Evolutionary conservation across 1,140 invertebrate genomes (phyloP).

Genomic region (Polypedilum pembai): DNA sequence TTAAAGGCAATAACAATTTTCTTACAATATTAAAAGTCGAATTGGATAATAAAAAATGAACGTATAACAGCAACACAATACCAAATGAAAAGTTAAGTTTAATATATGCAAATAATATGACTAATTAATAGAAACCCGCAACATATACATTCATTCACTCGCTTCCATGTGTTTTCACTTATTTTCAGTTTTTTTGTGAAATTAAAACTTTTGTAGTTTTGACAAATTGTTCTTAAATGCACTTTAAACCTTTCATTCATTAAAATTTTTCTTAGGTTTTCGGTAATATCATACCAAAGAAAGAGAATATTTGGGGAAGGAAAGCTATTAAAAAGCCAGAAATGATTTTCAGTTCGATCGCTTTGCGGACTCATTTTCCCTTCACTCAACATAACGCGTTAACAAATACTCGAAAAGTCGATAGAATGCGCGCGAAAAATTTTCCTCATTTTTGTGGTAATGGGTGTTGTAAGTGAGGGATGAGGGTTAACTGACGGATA

Average conservation of each 20-base stretch:
- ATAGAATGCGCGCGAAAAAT: too few relatives aligned
- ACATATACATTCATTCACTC: background rate
- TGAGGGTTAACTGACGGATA: background rate
- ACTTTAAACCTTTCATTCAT: too few relatives aligned
- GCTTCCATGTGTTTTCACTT: background rate
- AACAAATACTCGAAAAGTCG: too few relatives aligned
- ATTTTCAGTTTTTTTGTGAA: background rate
- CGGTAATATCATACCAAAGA: too few relatives aligned
- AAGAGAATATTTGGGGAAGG: background rate
- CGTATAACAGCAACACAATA: too few relatives aligned
- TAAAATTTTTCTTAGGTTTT: too few relatives aligned
- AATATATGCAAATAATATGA: slow-evolving; percentile 27
- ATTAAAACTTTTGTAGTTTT: background rate
- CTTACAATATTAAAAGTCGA: background rate
- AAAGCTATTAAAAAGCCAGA: slow-evolving; percentile 10
- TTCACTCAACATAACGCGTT: too few relatives aligned
- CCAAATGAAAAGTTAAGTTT: background rate
- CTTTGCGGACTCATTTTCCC: background rate
- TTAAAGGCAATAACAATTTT: slow-evolving; percentile 5
- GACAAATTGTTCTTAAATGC: too few relatives aligned
- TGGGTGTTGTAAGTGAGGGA: too few relatives aligned
- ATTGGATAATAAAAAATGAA: slow-evolving; percentile 7
- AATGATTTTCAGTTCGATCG: slow-evolving; percentile 25
- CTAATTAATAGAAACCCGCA: slow-evolving; percentile 26
- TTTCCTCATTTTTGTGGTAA: too few relatives aligned